Evolutionary conservation across 2,113 vertebrate species (phyloP).

Genomic region (Mionectes macconnelli): DNA sequence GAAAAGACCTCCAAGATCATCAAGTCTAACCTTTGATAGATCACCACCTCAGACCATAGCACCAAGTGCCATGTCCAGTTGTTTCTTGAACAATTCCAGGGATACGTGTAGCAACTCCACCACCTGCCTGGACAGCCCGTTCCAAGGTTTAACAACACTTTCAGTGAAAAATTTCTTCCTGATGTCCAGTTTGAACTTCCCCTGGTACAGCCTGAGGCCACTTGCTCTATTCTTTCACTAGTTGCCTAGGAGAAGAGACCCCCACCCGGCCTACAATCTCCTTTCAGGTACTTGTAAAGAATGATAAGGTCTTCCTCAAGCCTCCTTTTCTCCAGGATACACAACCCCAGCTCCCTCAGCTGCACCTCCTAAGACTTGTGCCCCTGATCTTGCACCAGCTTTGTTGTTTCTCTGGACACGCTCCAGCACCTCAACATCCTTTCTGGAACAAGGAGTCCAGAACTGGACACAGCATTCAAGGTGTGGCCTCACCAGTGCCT

Average conservation of each 20-base stretch:
- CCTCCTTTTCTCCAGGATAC: background rate
- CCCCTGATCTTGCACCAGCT: background rate
- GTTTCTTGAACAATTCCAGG: background rate
- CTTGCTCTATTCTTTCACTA: background rate
- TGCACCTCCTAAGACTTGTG: background rate
- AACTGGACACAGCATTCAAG: fast-evolving
- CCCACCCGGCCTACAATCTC: background rate
- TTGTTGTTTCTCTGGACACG: background rate
- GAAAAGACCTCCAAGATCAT: background rate
- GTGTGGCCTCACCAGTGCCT: fast-evolving
- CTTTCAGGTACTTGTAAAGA: too few species aligned
- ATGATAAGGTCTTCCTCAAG: fast-evolving
- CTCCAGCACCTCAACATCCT: background rate
- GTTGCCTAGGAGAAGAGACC: fast-evolving
- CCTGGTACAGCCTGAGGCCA: background rate
- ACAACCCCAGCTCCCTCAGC: background rate
- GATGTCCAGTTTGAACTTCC: background rate
- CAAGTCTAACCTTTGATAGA: background rate
- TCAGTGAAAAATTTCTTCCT: background rate
- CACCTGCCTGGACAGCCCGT: background rate
- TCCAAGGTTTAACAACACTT: background rate
- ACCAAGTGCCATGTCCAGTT: background rate
- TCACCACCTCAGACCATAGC: background rate
- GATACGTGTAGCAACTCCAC: too few species aligned
- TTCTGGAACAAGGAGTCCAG: background rate